These are phyloP conservation scores for Chelonoidis abingdonii DNA, from an alignment of 2,113 vertebrate genomes.

Conservation along the genomic window DNA sequence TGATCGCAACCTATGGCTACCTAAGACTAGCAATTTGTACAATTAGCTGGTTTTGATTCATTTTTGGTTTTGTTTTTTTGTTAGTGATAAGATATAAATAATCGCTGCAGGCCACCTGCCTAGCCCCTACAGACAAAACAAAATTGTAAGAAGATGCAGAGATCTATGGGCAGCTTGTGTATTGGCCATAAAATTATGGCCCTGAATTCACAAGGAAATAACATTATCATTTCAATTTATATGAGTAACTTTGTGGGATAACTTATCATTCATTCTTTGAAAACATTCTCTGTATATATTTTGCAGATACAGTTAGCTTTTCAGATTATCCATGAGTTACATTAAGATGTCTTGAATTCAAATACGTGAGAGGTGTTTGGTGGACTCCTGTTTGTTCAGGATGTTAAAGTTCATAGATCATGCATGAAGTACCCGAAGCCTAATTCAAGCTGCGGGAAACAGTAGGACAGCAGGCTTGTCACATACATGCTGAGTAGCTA, in stretches of 20 bases:
- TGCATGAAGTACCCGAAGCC: slow-evolving; percentile 64
- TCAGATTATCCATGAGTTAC: slow-evolving; percentile 43
- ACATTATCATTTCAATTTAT: neutral
- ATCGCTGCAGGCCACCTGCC: neutral
- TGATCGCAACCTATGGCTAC: neutral
- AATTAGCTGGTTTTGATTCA: neutral
- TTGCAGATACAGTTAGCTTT: neutral
- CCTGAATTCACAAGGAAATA: neutral
- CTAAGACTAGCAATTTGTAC: neutral
- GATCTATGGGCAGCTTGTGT: neutral
- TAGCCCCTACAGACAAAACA: neutral
- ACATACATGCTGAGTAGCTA: slow-evolving; percentile 60
- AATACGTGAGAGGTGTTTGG: neutral
- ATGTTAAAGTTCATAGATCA: slow-evolving; percentile 67
- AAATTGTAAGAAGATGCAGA: neutral
- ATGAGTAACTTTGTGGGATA: neutral
- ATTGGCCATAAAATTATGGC: neutral
- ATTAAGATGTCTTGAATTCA: slow-evolving; percentile 46
- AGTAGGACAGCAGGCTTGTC: slow-evolving; percentile 70
- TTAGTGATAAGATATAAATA: neutral
- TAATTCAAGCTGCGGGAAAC: slow-evolving; percentile 60
- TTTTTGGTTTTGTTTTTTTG: neutral
- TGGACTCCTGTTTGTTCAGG: slow-evolving; percentile 15
- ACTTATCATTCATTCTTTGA: slow-evolving; percentile 3
- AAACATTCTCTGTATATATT: slow-evolving; percentile 29